phyloP scores from a whole-genome alignment of 2,888 invertebrate species.

The Sicus ferrugineus region DNA sequence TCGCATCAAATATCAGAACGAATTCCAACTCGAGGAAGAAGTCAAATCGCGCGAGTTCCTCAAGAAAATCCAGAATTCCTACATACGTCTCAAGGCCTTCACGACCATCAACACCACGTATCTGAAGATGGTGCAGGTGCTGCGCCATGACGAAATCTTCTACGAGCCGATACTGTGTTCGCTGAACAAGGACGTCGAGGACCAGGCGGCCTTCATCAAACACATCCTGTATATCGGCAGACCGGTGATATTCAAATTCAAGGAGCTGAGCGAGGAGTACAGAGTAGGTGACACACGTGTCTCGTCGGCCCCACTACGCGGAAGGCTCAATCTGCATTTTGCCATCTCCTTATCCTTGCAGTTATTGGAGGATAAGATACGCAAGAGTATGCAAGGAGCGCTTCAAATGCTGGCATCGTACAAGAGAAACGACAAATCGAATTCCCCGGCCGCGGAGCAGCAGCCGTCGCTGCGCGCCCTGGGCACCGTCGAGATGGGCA shows the following conservation, averaged over 20 bases:
- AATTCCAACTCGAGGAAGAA: constrained; percentile 56
- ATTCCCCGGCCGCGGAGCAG: not conserved
- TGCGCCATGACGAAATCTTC: constrained; percentile 59
- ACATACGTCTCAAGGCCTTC: constrained; percentile 58
- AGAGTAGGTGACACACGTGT: constrained; percentile 51
- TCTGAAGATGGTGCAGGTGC: constrained; percentile 56
- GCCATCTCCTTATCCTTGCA: not conserved
- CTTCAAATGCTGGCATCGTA: constrained; percentile 47
- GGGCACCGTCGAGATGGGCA: constrained; percentile 39
- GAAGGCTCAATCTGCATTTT: not conserved
- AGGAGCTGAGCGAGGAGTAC: constrained; percentile 53
- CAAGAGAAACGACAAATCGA: not conserved
- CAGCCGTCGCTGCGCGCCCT: constrained; percentile 25
- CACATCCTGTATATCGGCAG: constrained; percentile 59
- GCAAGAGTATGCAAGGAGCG: constrained; percentile 52
- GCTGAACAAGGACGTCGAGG: constrained; percentile 57
- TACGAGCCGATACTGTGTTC: constrained; percentile 62
- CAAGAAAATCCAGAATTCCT: constrained; percentile 59
- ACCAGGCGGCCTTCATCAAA: constrained; percentile 59
- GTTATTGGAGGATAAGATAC: constrained; percentile 49
- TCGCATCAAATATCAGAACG: constrained; percentile 58
- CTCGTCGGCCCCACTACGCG: no score
- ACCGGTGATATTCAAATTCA: constrained; percentile 57
- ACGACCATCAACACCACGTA: constrained; percentile 59
- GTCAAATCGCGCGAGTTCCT: constrained; percentile 50